Conservation (phyloP, 2,113 vertebrate species). For the Macquaria ambigua region DNA sequence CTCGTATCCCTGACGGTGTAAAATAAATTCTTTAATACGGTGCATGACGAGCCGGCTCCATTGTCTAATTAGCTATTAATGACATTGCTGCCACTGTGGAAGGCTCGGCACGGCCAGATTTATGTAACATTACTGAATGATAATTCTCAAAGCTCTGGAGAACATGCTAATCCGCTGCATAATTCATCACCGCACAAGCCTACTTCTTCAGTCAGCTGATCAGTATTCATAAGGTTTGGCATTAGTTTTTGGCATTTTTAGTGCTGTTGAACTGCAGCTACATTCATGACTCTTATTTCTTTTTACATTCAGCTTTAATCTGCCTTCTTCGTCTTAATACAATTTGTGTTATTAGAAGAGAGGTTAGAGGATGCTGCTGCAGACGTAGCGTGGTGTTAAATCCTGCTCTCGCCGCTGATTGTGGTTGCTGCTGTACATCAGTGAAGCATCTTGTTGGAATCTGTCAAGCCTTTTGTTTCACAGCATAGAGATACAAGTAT, state of each 20-base stretch:
- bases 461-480: conserved; percentile 57
- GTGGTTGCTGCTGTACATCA: conserved; percentile 45
- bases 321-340: background rate
- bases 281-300: background rate
- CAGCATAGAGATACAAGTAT: conserved; percentile 59
- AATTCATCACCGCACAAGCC: conserved; percentile 58
- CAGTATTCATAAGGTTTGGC: conserved; percentile 46
- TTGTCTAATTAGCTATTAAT: conserved; percentile 72
- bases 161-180: conserved; percentile 65
- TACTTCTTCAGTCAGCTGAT: conserved; percentile 48
- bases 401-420: background rate
- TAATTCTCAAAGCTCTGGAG: conserved; percentile 65
- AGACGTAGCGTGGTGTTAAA: conserved; percentile 4
- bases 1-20: conserved; percentile 22
- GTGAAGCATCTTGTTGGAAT: conserved; percentile 36
- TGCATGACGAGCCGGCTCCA: conserved; percentile 16
- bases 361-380: conserved; percentile 6
- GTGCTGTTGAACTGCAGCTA: background rate
- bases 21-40: conserved; percentile 40
- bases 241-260: conserved; percentile 21
- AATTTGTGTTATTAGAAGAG: conserved; percentile 2
- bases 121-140: conserved; percentile 57
- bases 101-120: conserved; percentile 40
- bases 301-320: conserved; percentile 9
- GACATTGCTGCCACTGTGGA: conserved; percentile 52